Base-by-base conservation (phyloP, 2,113 vertebrate genomes). In the Heliornis fulica region DNA sequence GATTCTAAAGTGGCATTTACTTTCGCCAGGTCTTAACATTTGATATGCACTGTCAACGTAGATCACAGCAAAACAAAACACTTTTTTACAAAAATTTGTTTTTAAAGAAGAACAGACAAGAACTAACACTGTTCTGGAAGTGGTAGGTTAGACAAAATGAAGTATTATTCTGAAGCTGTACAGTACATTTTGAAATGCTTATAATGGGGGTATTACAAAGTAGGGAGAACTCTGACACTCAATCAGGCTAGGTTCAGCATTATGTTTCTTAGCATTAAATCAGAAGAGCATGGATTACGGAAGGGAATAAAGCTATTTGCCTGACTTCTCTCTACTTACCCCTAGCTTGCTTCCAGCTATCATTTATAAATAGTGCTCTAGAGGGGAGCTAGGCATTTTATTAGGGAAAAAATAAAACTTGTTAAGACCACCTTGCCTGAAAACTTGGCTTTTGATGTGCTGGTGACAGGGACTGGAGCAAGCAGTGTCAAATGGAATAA, bases 401-500 rank as follows among this genome's bases (percentile, higher is more conserved):
- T 86, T 89, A 88, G 83, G 85, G 90, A 92, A 96, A 94, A 94
- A 93, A 90, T 83, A 76, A 95, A 96, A 97, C 92, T 89, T 91
- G 93, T 64, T 96, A 97, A 97, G 97, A 94, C 96, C 96, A 97
- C 96, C 97, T 98, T 96, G 98, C 97, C 98, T 94, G 97, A 98
- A 96, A 98, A 98, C 96, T 91, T 98, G 97, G 97, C 97, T 96
- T 98, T 88, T 98, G 98, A 98, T 18, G 59, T 77, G 93, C 90
- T 96, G 96, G 92, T 98, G 98, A 98, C 98, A 97, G 95, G 96
- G 93, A 96, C 84, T 77, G 95, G 89, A 96, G 97, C 98, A 97
- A 97, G 90, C 96, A 75, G 96, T 96, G 98, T 98, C 98, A 98
- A 97, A 97, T 94, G 95, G 91, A 95, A 97, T 98, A 96, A 98